Conservation (phyloP, 2,113 vertebrate genomes). For the Chaetodon auriga region DNA sequence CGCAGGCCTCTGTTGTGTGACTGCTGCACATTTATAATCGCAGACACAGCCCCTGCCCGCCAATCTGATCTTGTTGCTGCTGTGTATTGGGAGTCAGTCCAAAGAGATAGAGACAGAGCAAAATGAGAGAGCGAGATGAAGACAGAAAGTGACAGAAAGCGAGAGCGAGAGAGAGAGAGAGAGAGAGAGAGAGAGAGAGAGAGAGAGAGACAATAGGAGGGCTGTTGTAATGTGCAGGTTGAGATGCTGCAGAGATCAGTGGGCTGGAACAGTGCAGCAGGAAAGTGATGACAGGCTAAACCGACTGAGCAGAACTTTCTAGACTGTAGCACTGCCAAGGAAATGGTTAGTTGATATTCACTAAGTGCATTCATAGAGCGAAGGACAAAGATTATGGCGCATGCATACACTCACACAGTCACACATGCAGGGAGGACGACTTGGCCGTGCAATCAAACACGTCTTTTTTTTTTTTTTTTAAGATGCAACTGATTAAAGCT, state of each 20-base stretch:
- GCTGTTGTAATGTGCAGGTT: conserved; percentile 34
- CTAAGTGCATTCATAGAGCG: conserved; percentile 28
- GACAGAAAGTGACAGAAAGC: conserved; percentile 33
- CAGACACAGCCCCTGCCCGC: conserved; percentile 43
- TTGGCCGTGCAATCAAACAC: not conserved
- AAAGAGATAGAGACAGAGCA: conserved; percentile 43
- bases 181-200: not conserved
- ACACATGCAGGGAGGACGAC: not conserved
- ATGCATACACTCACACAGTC: not conserved
- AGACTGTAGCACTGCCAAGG: conserved; percentile 39
- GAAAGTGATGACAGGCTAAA: conserved; percentile 68
- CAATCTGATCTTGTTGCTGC: conserved; percentile 59
- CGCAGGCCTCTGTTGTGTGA: conserved; percentile 21
- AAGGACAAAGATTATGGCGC: conserved; percentile 1
- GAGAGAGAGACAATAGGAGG: not conserved
- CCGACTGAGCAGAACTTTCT: conserved; percentile 65
- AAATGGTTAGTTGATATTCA: conserved; percentile 53
- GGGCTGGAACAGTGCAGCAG: conserved; percentile 49
- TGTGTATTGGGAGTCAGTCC: conserved; percentile 22
- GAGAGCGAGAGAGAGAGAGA: not conserved
- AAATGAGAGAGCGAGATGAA: conserved; percentile 40
- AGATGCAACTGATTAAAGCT: conserved; percentile 5
- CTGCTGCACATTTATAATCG: conserved; percentile 37
- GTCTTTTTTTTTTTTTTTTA: conserved; percentile 10
- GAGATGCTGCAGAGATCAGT: conserved; percentile 63